Evolutionary conservation across 2,888 invertebrate species (phyloP).

Genomic region (Cenopis cana): DNA sequence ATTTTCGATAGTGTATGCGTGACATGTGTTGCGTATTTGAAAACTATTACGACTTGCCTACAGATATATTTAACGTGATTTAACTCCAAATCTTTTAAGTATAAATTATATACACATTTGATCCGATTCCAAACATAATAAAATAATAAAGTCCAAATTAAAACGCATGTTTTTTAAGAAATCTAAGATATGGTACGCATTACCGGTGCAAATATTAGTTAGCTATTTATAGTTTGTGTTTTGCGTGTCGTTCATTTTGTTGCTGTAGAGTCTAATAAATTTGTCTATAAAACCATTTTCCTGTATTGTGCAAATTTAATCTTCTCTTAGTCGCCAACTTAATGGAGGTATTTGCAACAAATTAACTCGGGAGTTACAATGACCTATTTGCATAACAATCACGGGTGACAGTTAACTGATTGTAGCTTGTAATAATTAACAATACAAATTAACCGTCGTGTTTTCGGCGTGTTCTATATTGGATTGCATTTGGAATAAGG

Average conservation of each 20-base stretch:
- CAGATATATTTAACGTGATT: no score
- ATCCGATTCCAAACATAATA: no score
- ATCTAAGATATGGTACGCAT: no score
- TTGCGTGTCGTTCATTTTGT: neutral
- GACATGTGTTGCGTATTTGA: no score
- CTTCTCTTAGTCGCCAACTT: conserved; percentile 61
- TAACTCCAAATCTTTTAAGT: no score
- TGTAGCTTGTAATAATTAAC: conserved; percentile 58
- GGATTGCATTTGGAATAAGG: conserved; percentile 23
- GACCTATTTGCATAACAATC: conserved; percentile 68
- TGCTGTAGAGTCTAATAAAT: conserved; percentile 8
- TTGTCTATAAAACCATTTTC: conserved; percentile 31
- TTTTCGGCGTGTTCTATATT: conserved; percentile 47
- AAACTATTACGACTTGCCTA: no score
- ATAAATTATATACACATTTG: no score
- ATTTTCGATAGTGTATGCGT: no score
- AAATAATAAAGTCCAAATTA: no score
- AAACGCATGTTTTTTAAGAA: no score
- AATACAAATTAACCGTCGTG: conserved; percentile 54
- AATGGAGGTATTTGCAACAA: conserved; percentile 65
- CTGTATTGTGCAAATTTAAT: conserved; percentile 55
- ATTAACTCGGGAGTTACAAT: conserved; percentile 63
- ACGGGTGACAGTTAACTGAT: conserved; percentile 62
- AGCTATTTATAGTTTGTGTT: neutral
- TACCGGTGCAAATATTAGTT: no score